These are phyloP conservation scores for Ciconia nigra DNA, from an alignment of 2,797 vertebrate species.

Conservation along the genomic window DNA sequence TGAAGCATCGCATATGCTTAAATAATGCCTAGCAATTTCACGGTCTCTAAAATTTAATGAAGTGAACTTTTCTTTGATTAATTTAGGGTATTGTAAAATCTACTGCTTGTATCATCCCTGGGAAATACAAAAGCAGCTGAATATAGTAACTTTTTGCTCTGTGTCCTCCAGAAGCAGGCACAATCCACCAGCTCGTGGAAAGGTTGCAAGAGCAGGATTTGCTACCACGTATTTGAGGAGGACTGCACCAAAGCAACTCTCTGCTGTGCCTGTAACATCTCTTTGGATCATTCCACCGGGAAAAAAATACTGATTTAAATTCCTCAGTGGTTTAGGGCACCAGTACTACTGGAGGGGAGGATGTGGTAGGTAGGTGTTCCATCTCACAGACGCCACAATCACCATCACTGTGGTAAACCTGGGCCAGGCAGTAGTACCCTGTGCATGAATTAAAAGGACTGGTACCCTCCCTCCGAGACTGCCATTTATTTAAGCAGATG, in stretches of 20 bases:
- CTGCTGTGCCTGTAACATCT: not conserved
- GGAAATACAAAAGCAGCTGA: not conserved
- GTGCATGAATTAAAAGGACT: not conserved
- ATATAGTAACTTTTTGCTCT: not conserved
- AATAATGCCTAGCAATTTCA: not conserved
- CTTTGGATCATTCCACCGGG: not conserved
- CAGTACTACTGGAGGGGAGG: not conserved
- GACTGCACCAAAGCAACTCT: not conserved
- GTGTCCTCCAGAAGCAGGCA: not conserved
- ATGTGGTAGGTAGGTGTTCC: not conserved
- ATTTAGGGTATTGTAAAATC: not conserved
- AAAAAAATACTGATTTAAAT: not conserved
- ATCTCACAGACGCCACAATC: not conserved
- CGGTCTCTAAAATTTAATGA: not conserved
- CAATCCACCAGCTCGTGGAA: not conserved
- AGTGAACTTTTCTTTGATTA: not conserved
- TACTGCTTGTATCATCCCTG: not conserved
- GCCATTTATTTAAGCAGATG: not conserved
- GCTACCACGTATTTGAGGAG: not conserved
- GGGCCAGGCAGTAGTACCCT: not conserved
- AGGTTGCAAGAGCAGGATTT: not conserved
- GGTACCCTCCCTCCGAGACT: not conserved
- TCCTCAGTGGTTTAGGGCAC: not conserved
- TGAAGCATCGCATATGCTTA: not conserved
- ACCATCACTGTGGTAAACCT: not conserved